Conservation (phyloP, 1,140 invertebrate species). For the Trinorchestia longiramus region DNA sequence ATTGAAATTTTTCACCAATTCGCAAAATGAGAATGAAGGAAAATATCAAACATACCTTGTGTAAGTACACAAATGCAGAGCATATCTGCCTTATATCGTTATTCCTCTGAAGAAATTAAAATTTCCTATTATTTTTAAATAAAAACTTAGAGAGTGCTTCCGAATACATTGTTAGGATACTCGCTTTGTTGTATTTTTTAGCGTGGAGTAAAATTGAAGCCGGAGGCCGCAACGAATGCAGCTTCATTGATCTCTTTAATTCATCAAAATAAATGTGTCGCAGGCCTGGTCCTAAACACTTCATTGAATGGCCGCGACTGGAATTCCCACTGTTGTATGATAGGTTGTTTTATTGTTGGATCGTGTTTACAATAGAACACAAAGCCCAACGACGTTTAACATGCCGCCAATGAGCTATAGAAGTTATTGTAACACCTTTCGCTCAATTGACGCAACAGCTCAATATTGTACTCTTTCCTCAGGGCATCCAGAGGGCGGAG, state of each 20-base stretch:
- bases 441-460: slow-evolving; percentile 38
- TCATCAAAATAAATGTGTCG: not conserved
- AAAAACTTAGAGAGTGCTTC: too few relatives aligned
- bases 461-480: not conserved
- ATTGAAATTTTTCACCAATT: too few relatives aligned
- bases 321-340: slow-evolving; percentile 39
- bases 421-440: slow-evolving; percentile 55
- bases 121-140: too few relatives aligned
- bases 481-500: not conserved
- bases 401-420: slow-evolving; percentile 52
- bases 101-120: too few relatives aligned
- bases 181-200: not conserved
- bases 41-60: too few relatives aligned
- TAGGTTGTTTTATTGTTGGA: slow-evolving; percentile 42
- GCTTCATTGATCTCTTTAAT: not conserved
- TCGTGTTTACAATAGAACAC: slow-evolving; percentile 33
- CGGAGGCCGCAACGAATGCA: too few relatives aligned
- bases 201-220: not conserved
- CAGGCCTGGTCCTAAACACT: not conserved
- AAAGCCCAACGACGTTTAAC: slow-evolving; percentile 8
- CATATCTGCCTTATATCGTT: too few relatives aligned
- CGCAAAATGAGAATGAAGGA: too few relatives aligned
- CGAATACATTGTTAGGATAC: not conserved
- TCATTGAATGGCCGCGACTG: not conserved
- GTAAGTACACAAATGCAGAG: too few relatives aligned